A percentile compares a stretch with the other conserved stretches of the same genome.
Evolutionary conservation across 2,797 vertebrate genomes (phyloP).

Genomic region (Clarias laeviceps): DNA sequence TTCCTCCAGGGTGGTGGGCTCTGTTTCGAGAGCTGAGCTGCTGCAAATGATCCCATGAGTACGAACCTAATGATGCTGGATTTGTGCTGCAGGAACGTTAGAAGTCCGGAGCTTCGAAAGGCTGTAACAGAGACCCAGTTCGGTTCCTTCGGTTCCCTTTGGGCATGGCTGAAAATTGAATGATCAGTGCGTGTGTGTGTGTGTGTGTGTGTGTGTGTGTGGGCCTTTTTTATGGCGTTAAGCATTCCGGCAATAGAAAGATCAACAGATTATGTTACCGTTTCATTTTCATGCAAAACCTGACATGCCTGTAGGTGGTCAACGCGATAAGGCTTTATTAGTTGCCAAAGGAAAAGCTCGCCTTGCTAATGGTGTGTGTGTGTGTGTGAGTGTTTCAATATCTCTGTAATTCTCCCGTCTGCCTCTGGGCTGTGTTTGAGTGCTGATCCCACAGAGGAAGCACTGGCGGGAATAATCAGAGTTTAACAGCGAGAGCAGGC

Average conservation of each 20-base stretch:
- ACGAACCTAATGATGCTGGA: conserved; percentile 64
- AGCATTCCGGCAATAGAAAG: conserved; percentile 22
- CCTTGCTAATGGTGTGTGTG: conserved; percentile 33
- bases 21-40: conserved; percentile 58
- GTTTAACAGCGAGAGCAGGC: conserved; percentile 74
- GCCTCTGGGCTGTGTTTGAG: conserved; percentile 61
- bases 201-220: neutral
- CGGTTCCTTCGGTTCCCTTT: conserved; percentile 34
- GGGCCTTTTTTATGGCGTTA: neutral
- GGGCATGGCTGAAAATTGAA: conserved; percentile 38
- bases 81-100: conserved; percentile 49
- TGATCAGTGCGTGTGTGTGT: neutral
- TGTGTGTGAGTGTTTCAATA: conserved; percentile 6
- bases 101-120: conserved; percentile 23
- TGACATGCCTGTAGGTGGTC: conserved; percentile 40
- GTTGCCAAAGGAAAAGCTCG: conserved; percentile 9
- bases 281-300: conserved; percentile 29
- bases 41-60: conserved; percentile 64
- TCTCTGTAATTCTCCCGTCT: conserved; percentile 63
- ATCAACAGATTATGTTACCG: conserved; percentile 32
- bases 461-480: conserved; percentile 74
- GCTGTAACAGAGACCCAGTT: conserved; percentile 41
- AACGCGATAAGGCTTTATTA: conserved; percentile 33
- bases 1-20: conserved; percentile 66
- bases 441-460: conserved; percentile 66